Evolutionary conservation across 2,797 vertebrate genomes (phyloP).

Genomic region (Platalea minor): DNA sequence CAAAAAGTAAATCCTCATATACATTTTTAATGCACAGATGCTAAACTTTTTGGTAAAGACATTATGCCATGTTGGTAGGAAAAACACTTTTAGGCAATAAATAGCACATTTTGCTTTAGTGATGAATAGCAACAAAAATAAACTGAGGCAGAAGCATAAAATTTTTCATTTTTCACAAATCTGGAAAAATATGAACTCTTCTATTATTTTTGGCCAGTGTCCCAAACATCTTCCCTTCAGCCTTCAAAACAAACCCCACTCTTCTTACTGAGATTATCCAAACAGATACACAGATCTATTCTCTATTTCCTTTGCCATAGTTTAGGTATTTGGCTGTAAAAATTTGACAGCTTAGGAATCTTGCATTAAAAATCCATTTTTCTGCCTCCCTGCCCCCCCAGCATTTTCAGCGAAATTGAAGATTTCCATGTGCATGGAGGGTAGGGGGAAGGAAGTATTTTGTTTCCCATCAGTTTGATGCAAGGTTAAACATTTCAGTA

Average conservation of each 20-base stretch:
- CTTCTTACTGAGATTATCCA: background rate
- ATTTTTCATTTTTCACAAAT: conserved; percentile 28
- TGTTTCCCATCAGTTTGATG: background rate
- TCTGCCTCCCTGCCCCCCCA: background rate
- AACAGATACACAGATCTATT: background rate
- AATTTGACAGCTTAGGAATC: background rate
- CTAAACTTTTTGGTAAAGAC: conserved; percentile 33
- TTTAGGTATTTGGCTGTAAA: background rate
- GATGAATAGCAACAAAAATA: conserved; percentile 45
- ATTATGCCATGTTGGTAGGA: background rate
- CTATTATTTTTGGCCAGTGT: conserved; percentile 26
- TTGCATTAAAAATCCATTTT: background rate
- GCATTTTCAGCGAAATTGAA: background rate
- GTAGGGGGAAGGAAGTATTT: background rate
- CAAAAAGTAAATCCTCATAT: conserved; percentile 32
- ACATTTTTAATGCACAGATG: conserved; percentile 5
- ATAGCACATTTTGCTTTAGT: conserved; percentile 19
- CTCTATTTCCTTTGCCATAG: background rate
- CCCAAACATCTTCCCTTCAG: background rate
- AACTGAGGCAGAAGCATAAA: conserved; percentile 4
- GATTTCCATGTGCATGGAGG: background rate
- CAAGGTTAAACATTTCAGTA: background rate
- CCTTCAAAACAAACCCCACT: background rate
- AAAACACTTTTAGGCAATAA: conserved; percentile 36
- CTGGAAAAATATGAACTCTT: background rate